These are phyloP conservation scores for Sebastes melanostomus DNA, from an alignment of 2,797 vertebrate genomes.

Conservation along the genomic window DNA sequence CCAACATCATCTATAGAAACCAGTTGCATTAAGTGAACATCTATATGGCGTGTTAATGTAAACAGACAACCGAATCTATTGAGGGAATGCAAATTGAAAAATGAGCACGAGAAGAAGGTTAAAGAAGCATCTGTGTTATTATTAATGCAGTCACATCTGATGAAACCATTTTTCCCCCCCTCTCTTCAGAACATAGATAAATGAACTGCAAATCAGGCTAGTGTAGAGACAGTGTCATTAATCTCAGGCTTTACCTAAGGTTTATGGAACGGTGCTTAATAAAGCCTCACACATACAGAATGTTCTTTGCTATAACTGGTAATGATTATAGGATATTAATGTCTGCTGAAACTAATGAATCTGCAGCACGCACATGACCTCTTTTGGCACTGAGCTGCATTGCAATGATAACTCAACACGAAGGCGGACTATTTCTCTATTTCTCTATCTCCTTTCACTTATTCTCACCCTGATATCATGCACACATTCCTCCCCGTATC, in stretches of 20 bases:
- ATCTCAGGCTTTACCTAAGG: conserved; percentile 54
- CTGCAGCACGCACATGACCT: conserved; percentile 84
- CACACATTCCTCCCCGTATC: conserved; percentile 4
- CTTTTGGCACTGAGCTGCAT: conserved; percentile 82
- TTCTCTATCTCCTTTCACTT: conserved; percentile 46
- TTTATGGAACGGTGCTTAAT: conserved; percentile 54
- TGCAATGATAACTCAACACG: conserved; percentile 67
- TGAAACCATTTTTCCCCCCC: background rate
- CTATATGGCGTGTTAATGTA: background rate
- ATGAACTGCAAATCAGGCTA: conserved; percentile 36
- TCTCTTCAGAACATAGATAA: conserved; percentile 35
- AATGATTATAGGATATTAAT: conserved; percentile 72
- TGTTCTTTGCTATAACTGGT: conserved; percentile 52
- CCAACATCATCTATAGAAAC: background rate
- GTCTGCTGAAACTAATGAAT: conserved; percentile 68
- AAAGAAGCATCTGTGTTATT: background rate
- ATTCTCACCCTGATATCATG: conserved; percentile 38
- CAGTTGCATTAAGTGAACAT: background rate
- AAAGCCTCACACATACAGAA: conserved; percentile 48
- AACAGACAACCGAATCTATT: background rate
- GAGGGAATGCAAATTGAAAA: conserved; percentile 10
- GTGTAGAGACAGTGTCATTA: conserved; percentile 48
- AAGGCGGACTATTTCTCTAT: conserved; percentile 26
- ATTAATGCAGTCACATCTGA: conserved; percentile 33
- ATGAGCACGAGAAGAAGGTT: background rate